Base-by-base conservation (phyloP, 1,140 invertebrate genomes). In the Drosophila tristis region DNA sequence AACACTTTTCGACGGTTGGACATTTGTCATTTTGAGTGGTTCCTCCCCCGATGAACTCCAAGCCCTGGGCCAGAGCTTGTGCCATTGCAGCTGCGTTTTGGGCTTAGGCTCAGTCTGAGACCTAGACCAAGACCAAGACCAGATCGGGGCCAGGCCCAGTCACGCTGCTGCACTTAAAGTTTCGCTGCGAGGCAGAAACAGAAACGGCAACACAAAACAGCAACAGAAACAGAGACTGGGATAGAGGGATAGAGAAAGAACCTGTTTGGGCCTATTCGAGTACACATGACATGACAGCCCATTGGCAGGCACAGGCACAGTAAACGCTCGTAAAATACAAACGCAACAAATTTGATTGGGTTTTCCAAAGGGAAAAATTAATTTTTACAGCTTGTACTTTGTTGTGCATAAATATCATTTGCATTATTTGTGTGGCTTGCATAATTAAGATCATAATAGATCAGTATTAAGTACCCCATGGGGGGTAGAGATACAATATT, bases 251-350 rank as follows among this genome's bases (percentile, higher is more conserved):
- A 74, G 53, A 58, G 72, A 66, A 49, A 74, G 55, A 75, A 75
- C 72, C 70, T 59, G 72, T 75, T 75, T 45, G 8, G 31, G 15
- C 26, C 29, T n/a, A 39, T 13, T 5, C 35, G 35, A 39, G 35
- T 13, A 5, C 35, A 13, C 35, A 39, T 39, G 35, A 39, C 35
- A 39, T 29, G n/a, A n/a, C 25, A 6, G 11, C 20, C 29, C 9
- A 13, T 20, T 26, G 25, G n/a, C 26, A 20, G 11, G 7, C 53
- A 74, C 70, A 72, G 68, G 7, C 53, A 74, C 72, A 72, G 68
- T 72, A 71, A 72, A 61, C 67, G 67, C 68, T 72, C 67, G 67
- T 53, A 72, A 72, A 53, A 54, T 72, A 53, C 48, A 48, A 61
- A 72, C 56, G 13, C 64, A 44, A 70, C 44, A 16, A 56, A 70